These are phyloP conservation scores for Melipona beecheii DNA, from an alignment of 2,888 invertebrate genomes.

Conservation along the genomic window DNA sequence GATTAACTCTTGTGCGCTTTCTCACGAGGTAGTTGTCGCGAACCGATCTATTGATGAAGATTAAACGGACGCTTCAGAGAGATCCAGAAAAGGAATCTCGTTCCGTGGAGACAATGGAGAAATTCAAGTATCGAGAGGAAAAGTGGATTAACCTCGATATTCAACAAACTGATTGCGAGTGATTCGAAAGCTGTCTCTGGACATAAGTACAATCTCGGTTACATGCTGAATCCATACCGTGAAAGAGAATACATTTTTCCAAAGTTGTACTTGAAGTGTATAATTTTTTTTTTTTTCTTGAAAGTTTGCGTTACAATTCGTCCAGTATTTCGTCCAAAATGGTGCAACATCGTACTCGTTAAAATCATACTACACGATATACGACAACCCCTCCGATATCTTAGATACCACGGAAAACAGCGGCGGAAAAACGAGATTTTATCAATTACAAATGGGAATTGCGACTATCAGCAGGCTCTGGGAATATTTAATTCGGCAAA, in stretches of 20 bases:
- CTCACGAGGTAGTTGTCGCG: neutral
- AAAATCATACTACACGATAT: neutral
- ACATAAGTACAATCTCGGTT: too few relatives aligned
- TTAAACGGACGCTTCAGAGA: neutral
- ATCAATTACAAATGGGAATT: slow-evolving; percentile 35
- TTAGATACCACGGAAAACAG: neutral
- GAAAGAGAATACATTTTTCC: too few relatives aligned
- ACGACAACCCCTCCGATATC: neutral
- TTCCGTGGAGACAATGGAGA: neutral
- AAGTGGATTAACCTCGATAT: neutral
- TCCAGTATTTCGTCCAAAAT: neutral
- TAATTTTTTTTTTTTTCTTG: too few relatives aligned
- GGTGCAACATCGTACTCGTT: neutral
- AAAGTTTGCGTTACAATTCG: too few relatives aligned
- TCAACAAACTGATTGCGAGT: neutral
- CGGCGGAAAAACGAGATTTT: neutral
- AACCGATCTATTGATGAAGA: neutral
- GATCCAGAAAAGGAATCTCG: neutral
- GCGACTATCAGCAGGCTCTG: neutral
- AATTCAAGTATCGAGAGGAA: neutral
- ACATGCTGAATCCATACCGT: too few relatives aligned
- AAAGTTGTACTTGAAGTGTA: too few relatives aligned
- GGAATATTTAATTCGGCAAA: slow-evolving; percentile 34
- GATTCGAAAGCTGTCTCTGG: neutral
- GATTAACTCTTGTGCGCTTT: slow-evolving; percentile 24